Evolutionary conservation across 2,888 invertebrate species (phyloP), one percentile per base, ranked within the genome.

Genomic region (Andrena marginata): DNA sequence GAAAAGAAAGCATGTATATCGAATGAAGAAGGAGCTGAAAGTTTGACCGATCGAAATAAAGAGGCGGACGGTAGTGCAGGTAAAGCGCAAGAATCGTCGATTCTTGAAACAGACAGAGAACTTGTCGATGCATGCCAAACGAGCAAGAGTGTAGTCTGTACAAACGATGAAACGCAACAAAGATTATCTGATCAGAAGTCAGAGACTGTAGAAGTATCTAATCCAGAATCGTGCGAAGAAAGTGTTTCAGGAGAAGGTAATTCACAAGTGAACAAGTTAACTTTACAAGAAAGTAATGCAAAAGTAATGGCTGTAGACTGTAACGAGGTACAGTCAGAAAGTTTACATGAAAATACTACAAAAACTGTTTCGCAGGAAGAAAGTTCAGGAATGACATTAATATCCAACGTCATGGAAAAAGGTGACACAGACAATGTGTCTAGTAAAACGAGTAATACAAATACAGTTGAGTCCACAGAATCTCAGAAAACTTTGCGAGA

Each of bases 361-460:
- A 20, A 68, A 56, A 33, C 33, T 85, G 48, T 78, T 72, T 60
- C 56, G 26, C 56, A 70, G n/a, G 63, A 77, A 23, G 63, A 78
- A 31, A 67, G 20, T 20, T 20, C 59, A 35, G 71, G 49, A 33
- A 23, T 23, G 26, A 8, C 59, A 62, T 54, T 65, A 23, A n/a
- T 20, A 63, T 26, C 68, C 0, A 42, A 62, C 26, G 33, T 54
- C 26, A 13, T 10, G 13, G 20, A 81, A 23, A 68, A 69, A 56
- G 60, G 16, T 60, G 54, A 70, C 3, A 2, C 23, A 26, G 31
- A 63, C 4, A 26, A 42, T 16, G 23, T 13, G 48, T 23, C 71
- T 29, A 63, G 33, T 54, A 20, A 23, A n/a, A 1, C 71, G 23
- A 68, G 33, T 60, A 26, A 20, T 13, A 2, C 49, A 35, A 65